phyloP scores from a whole-genome alignment of 2,888 invertebrate genomes.

The Phyllotreta cruciferae region DNA sequence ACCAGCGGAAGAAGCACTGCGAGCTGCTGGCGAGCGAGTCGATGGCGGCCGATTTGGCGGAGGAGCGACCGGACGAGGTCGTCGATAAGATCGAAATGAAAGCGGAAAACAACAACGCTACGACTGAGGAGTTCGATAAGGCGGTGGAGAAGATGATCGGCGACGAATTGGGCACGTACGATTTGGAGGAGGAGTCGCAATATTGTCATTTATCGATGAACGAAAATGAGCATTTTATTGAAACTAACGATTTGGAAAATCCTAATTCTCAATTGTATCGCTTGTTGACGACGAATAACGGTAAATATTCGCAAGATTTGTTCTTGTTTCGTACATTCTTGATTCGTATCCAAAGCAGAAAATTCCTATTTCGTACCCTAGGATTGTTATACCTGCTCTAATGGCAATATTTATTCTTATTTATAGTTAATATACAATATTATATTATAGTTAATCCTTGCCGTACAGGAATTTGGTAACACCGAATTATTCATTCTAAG shows the following conservation, averaged over 20 bases:
- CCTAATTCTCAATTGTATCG: slow-evolving; percentile 55
- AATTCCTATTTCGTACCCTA: too few species aligned
- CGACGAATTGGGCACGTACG: slow-evolving; percentile 35
- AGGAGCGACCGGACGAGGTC: background rate
- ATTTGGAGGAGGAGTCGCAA: slow-evolving; percentile 43
- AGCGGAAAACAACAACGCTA: slow-evolving; percentile 21
- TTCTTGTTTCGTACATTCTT: too few species aligned
- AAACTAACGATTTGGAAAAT: slow-evolving; percentile 42
- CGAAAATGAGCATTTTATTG: slow-evolving; percentile 41
- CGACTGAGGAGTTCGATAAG: slow-evolving; percentile 32
- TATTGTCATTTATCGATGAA: slow-evolving; percentile 46
- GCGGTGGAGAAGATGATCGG: slow-evolving; percentile 37
- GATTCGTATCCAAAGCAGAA: too few species aligned
- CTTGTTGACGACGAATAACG: slow-evolving; percentile 55
- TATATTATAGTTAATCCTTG: too few species aligned
- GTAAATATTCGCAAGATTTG: too few species aligned
- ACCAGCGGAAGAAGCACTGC: slow-evolving; percentile 71
- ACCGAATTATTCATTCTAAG: too few species aligned
- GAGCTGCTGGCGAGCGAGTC: slow-evolving; percentile 53
- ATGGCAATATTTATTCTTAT: too few species aligned
- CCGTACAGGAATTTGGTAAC: too few species aligned
- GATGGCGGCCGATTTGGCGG: background rate
- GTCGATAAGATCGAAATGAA: slow-evolving; percentile 13
- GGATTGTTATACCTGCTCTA: too few species aligned
- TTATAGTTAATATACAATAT: too few species aligned